phyloP scores from a whole-genome alignment of 92 coral and sea anemone species.

The Zoanthus solanderi region DNA sequence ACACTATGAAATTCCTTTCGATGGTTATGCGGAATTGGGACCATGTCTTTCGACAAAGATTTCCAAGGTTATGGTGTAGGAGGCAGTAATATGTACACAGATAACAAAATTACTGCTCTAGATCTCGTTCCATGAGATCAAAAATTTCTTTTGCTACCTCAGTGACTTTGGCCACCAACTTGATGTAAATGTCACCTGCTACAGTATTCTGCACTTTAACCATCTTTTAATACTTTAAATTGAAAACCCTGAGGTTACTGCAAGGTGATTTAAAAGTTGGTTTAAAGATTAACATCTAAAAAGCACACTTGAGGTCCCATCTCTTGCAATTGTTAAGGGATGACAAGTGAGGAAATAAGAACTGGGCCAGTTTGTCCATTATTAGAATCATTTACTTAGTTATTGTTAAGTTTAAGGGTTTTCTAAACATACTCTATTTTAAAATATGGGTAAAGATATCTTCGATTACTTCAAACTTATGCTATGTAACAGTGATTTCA shows the following conservation, averaged over 20 bases:
- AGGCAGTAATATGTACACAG: background rate
- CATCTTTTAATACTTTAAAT: too few relatives aligned
- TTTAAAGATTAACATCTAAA: conserved; percentile 21
- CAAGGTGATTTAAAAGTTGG: background rate
- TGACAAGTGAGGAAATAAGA: conserved; percentile 26
- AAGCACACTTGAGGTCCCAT: conserved; percentile 27
- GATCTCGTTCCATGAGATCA: background rate
- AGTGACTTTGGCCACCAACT: background rate
- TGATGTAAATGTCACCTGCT: too few relatives aligned
- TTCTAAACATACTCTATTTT: background rate
- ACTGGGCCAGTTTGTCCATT: conserved; percentile 21
- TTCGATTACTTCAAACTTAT: background rate
- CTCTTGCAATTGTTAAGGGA: conserved; percentile 17
- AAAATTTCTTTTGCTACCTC: background rate
- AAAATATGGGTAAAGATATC: background rate
- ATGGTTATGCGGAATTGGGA: background rate
- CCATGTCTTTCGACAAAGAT: background rate
- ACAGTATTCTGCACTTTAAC: too few relatives aligned
- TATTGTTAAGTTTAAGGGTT: background rate
- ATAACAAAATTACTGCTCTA: background rate
- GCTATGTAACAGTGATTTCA: background rate
- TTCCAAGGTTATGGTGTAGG: conserved; percentile 5
- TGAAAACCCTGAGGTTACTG: too few relatives aligned
- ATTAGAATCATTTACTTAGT: background rate
- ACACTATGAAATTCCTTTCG: background rate